A percentile compares a stretch with the other conserved stretches of the same genome.
Conservation (phyloP, 2,888 invertebrate genomes). For the Acleris emargana region DNA sequence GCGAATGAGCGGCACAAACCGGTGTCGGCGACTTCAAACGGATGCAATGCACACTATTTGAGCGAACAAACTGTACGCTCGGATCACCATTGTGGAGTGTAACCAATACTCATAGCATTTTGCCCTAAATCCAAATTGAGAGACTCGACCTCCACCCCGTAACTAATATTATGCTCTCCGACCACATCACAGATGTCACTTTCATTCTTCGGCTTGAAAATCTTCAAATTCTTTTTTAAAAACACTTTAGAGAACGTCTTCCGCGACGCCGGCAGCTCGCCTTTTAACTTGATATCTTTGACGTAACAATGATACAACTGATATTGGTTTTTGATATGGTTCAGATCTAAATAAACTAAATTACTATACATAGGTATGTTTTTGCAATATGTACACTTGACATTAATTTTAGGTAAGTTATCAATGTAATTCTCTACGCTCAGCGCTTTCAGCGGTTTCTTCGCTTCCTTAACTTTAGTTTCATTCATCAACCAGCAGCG, state of each 20-base stretch:
- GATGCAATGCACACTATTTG: too few relatives aligned
- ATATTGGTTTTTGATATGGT: slow-evolving; percentile 56
- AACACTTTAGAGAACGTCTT: slow-evolving; percentile 65
- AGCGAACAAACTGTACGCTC: too few relatives aligned
- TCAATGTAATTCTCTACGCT: slow-evolving; percentile 60
- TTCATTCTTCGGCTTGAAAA: slow-evolving; percentile 63
- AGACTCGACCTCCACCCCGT: slow-evolving; percentile 28
- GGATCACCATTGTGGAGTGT: slow-evolving; percentile 30
- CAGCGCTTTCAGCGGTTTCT: slow-evolving; percentile 54
- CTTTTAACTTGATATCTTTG: slow-evolving; percentile 49
- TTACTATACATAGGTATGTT: slow-evolving; percentile 42
- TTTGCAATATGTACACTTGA: slow-evolving; percentile 57
- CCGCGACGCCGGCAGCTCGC: slow-evolving; percentile 55
- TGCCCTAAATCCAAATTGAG: slow-evolving; percentile 30
- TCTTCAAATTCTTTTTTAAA: slow-evolving; percentile 52
- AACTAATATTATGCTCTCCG: slow-evolving; percentile 52
- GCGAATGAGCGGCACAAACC: too few relatives aligned
- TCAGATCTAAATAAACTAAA: slow-evolving; percentile 51
- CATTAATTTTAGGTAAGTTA: slow-evolving; percentile 51
- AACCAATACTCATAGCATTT: slow-evolving; percentile 24
- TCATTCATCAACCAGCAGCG: slow-evolving; percentile 56
- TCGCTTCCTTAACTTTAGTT: slow-evolving; percentile 45
- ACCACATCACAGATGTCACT: slow-evolving; percentile 59
- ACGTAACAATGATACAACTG: slow-evolving; percentile 61
- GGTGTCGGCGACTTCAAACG: too few relatives aligned